phyloP scores from a whole-genome alignment of 2,113 vertebrate genomes.

The Phoxinus phoxinus region DNA sequence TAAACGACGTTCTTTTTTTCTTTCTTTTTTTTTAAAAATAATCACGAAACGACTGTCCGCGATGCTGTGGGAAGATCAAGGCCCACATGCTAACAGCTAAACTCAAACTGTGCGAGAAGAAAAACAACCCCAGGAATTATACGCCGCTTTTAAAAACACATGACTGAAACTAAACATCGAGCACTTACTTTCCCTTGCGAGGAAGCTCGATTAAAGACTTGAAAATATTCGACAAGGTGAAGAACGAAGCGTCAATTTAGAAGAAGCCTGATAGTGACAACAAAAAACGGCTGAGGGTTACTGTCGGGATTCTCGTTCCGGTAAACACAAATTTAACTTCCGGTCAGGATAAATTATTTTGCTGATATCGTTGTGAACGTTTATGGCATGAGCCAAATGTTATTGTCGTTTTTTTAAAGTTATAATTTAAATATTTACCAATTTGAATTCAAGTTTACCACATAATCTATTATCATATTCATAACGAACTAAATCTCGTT shows the following conservation, averaged over 20 bases:
- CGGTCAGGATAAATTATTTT: neutral
- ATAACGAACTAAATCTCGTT: no score
- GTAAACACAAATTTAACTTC: slow-evolving; percentile 55
- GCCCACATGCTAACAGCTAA: slow-evolving; percentile 27
- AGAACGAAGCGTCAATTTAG: slow-evolving; percentile 16
- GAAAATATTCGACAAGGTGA: slow-evolving; percentile 16
- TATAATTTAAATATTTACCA: no score
- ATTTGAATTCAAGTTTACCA: no score
- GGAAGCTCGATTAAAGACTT: slow-evolving; percentile 18
- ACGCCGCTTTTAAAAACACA: neutral
- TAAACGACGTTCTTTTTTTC: neutral
- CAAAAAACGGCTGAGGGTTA: slow-evolving; percentile 74
- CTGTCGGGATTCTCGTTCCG: slow-evolving; percentile 71
- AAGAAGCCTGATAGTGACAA: slow-evolving; percentile 51
- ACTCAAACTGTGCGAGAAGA: neutral
- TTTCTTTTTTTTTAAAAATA: neutral
- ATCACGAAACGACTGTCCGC: neutral
- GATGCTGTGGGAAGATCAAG: neutral
- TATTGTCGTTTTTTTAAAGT: no score
- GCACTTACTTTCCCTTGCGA: slow-evolving; percentile 65
- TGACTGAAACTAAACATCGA: neutral
- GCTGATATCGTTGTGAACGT: no score
- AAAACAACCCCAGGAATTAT: neutral
- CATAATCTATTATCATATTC: no score
- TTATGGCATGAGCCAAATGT: no score